A percentile compares a stretch with the other conserved stretches of the same genome.
These are phyloP conservation scores for Papilio aristodemus DNA, from an alignment of 1,140 invertebrate species.

Conservation along the genomic window DNA sequence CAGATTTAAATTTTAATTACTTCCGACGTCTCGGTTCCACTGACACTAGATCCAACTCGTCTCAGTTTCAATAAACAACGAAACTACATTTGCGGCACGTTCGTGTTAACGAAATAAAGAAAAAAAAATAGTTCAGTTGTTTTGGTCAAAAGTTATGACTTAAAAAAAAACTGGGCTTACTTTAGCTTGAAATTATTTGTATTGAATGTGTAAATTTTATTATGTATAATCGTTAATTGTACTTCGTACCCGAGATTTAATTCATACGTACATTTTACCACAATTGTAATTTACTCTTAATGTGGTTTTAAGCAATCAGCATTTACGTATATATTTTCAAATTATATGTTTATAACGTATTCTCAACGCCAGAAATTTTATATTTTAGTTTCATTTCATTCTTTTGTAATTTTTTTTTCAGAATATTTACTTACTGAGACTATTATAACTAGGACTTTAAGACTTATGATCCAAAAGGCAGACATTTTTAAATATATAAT, in stretches of 20 bases:
- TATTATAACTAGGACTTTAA: no score
- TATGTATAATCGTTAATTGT: background rate
- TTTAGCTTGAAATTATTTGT: background rate
- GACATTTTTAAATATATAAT: no score
- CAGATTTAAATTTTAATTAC: slow-evolving; percentile 31
- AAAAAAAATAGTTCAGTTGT: background rate
- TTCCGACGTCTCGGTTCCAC: slow-evolving; percentile 30
- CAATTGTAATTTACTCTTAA: slow-evolving; percentile 2
- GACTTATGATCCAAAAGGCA: no score
- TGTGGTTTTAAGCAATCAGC: slow-evolving; percentile 15
- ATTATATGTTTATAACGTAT: background rate
- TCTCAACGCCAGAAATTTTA: no score
- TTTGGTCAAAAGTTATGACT: background rate
- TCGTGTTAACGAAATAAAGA: slow-evolving; percentile 21
- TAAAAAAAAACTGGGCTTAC: background rate
- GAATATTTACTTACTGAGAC: no score
- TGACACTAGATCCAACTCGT: slow-evolving; percentile 29
- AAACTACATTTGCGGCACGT: slow-evolving; percentile 32
- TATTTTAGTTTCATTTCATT: no score
- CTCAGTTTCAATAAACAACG: slow-evolving; percentile 31
- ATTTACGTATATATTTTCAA: background rate
- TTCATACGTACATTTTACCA: background rate
- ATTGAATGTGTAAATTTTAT: slow-evolving; percentile 8
- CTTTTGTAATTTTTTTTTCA: no score
- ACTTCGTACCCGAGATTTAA: background rate